These are phyloP conservation scores for Cirrhinus molitorella DNA, from an alignment of 2,797 vertebrate species.

Conservation along the genomic window DNA sequence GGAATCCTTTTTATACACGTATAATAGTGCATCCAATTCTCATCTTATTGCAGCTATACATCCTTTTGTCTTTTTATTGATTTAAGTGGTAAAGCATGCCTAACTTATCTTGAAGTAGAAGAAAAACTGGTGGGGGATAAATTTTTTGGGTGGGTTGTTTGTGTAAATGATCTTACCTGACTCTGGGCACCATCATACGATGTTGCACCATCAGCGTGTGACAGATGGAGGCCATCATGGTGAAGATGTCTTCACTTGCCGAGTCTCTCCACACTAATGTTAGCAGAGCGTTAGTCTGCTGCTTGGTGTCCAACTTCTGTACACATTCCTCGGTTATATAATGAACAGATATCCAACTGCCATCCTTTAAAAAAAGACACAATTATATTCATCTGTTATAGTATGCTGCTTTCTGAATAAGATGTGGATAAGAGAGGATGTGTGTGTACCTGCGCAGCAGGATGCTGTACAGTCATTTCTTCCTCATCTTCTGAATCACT, in stretches of 20 bases:
- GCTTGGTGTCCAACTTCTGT: conserved; percentile 94
- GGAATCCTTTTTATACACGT: conserved; percentile 1
- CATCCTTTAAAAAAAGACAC: conserved; percentile 77
- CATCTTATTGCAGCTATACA: background rate
- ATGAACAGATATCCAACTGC: conserved; percentile 88
- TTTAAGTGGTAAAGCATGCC: background rate
- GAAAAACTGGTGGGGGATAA: background rate
- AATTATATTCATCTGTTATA: background rate
- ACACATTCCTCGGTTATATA: conserved; percentile 94
- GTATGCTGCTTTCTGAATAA: background rate
- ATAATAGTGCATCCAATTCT: conserved; percentile 25
- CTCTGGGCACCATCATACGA: conserved; percentile 97
- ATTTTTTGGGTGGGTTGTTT: background rate
- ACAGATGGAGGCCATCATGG: conserved; percentile 96
- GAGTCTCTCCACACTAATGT: conserved; percentile 97
- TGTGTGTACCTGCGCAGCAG: conserved; percentile 76
- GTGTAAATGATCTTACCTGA: conserved; percentile 81
- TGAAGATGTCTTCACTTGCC: conserved; percentile 95
- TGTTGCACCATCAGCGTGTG: conserved; percentile 99
- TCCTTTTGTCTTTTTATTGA: conserved; percentile 4
- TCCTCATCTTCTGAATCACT: conserved; percentile 96
- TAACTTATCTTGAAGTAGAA: background rate
- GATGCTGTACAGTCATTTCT: conserved; percentile 76
- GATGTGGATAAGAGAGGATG: background rate
- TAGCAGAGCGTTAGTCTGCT: conserved; percentile 92